Evolutionary conservation across 23 tunicate species (phyloP), one percentile per base, ranked within the genome.

Genomic region (Diplosoma virens): DNA sequence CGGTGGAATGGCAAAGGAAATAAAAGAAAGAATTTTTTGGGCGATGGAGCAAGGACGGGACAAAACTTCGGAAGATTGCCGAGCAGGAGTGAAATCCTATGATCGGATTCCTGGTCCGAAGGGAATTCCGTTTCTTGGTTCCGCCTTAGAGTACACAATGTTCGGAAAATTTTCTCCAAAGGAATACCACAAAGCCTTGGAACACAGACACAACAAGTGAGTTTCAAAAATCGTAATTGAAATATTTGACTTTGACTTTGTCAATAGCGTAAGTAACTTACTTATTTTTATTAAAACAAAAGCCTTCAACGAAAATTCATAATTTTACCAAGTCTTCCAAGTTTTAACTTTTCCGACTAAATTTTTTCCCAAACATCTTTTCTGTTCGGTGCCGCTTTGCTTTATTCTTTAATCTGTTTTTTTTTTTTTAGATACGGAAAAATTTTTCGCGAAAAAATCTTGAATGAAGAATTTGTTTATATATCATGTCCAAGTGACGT

Each of bases 401-500:
- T n/a, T n/a, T n/a, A n/a, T n/a, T n/a, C n/a, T n/a, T n/a, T 41
- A 41, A 41, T 7, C 14, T 41, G 50, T n/a, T 26, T 25, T 66
- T 1, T 33, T 30, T 32, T 80, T 72, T 58, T 32, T 58, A 89
- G 96, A 63, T 89, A 82, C 65, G 96, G 96, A 28, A 67, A 66
- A 50, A 83, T 89, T n/a, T 89, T 89, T 37, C 79, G 80, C 25
- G 96, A 89, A 60, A 56, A 64, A 48, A 20, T 89, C 31, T 30
- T 89, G 70, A 66, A 50, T 28, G 96, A 89, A 45, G 96, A 89
- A 23, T 89, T 82, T 37, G 71, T 89, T 41, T 89, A 89, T 67
- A 47, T 78, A 18, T 89, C 88, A 63, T 88, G 83, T 70, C 96
- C 96, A 1, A 82, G 72, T 23, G 96, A 89, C 58, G 59, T 89